Percentiles rank a stretch among this genome's conserved stretches.
phyloP scores from a whole-genome alignment of 2,888 invertebrate genomes.

The Orthosia cruda region DNA sequence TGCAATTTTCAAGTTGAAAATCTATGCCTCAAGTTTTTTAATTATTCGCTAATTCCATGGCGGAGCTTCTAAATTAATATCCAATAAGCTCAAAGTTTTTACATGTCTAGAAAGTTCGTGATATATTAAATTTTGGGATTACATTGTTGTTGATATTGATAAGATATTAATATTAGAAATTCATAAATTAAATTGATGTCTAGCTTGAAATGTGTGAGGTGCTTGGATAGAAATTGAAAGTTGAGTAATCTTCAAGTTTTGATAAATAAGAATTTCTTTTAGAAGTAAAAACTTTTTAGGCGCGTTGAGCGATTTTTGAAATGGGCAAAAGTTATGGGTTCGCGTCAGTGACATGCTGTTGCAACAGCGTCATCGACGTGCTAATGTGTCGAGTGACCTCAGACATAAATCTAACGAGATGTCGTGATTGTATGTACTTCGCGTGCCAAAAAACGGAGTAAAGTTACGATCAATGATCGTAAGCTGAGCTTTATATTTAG shows the following conservation, averaged over 20 bases:
- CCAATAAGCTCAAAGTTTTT: constrained; percentile 69
- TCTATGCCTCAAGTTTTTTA: constrained; percentile 70
- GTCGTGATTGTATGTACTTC: no score
- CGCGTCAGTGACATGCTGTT: no score
- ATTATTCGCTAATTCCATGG: constrained; percentile 66
- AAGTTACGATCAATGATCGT: no score
- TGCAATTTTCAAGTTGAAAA: constrained; percentile 58
- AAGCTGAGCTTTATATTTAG: no score
- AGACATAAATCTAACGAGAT: no score
- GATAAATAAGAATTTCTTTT: background rate
- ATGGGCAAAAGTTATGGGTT: no score
- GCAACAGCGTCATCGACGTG: no score
- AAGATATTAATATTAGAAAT: constrained; percentile 20
- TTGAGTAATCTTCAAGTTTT: background rate
- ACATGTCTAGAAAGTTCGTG: constrained; percentile 70
- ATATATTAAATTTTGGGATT: constrained; percentile 48
- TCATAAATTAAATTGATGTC: constrained; percentile 33
- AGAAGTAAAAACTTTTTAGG: no score
- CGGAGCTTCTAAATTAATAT: constrained; percentile 58
- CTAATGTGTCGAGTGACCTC: no score
- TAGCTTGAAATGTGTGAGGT: background rate
- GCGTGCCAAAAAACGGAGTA: no score
- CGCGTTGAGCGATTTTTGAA: no score
- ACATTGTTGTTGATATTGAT: constrained; percentile 36
- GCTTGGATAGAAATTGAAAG: no score